Evolutionary conservation across 2,888 invertebrate species (phyloP), one percentile per base, ranked within the genome.

Genomic region (Nycteola revayana): DNA sequence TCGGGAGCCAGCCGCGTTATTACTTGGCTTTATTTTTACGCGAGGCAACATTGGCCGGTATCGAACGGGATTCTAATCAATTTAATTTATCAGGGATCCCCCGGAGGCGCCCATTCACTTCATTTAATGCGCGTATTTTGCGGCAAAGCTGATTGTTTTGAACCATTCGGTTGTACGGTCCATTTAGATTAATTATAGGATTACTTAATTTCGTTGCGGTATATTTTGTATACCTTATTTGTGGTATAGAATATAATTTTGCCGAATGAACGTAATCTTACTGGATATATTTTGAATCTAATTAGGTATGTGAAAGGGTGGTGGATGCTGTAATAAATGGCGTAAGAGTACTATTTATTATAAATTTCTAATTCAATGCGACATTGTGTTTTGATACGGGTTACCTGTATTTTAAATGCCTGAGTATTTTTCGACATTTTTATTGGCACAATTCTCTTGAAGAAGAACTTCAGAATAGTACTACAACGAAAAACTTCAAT

Each of bases 81-180:
- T 88, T 88, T 88, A 88, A 88, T 88, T 88, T 88, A 88, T 88
- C 88, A 78, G 85, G 85, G 83, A 83, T 87, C 86, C 85, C 54
- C 86, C 68, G 59, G 85, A 84, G 86, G 84, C 84, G 74, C 80
- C 84, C 83, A 86, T 88, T 87, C 87, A 86, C 85, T 88, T 88
- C 88, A 86, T 88, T 88, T 88, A 88, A 86, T 87, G 87, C 88
- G 86, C 84, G 87, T 88, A 87, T 87, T 88, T 88, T 88, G 88
- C 81, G 87, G 87, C 79, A 70, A 75, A 77, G 82, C 81, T 85
- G 87, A 88, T 88, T 88, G 88, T 88, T 88, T 88, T 87, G 84
- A 87, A 87, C 85, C 88, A 87, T 86, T 87, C 87, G 80, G 77
- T 77, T 87, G 83, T 84, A 85, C 84, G 85, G 83, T 85, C 86